A percentile compares a stretch with the other conserved stretches of the same genome.
Conservation (phyloP, 2,797 vertebrate species). For the Setipinna tenuifilis region DNA sequence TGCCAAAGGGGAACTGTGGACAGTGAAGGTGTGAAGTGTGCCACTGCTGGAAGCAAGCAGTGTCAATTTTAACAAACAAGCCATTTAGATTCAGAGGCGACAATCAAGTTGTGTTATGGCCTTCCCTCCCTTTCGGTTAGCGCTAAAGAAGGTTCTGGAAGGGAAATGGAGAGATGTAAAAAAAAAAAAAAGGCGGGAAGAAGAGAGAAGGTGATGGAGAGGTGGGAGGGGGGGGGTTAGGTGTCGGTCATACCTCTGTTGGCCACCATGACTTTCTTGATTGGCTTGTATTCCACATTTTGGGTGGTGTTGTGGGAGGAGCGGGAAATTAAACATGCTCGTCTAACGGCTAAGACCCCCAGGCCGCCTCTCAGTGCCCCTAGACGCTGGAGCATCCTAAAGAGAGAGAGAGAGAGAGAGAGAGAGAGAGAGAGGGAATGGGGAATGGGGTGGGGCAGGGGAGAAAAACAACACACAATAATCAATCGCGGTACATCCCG, state of each 20-base stretch:
- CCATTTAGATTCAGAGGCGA: neutral
- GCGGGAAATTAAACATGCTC: slow-evolving; percentile 57
- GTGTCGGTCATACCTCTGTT: slow-evolving; percentile 72
- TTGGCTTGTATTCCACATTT: slow-evolving; percentile 66
- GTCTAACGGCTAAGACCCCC: slow-evolving; percentile 66
- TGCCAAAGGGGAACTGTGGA: neutral
- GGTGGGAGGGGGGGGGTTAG: too few species aligned
- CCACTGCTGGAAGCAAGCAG: neutral
- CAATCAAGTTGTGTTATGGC: neutral
- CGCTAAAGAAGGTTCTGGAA: neutral
- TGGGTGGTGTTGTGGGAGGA: slow-evolving; percentile 61
- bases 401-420: slow-evolving; percentile 2
- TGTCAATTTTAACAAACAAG: slow-evolving; percentile 7
- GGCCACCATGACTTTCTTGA: slow-evolving; percentile 83
- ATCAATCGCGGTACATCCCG: neutral
- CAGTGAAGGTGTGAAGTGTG: neutral
- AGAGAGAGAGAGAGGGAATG: neutral
- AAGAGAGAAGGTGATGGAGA: neutral
- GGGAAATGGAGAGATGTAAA: neutral
- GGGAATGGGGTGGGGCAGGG: neutral
- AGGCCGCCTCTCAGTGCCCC: slow-evolving; percentile 57
- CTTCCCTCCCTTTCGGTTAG: neutral
- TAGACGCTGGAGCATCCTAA: slow-evolving; percentile 69
- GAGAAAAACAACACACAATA: slow-evolving; percentile 14
- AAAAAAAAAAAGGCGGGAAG: neutral